Evolutionary conservation across 2,888 invertebrate species (phyloP).

Genomic region (Dermolepida albohirtum): DNA sequence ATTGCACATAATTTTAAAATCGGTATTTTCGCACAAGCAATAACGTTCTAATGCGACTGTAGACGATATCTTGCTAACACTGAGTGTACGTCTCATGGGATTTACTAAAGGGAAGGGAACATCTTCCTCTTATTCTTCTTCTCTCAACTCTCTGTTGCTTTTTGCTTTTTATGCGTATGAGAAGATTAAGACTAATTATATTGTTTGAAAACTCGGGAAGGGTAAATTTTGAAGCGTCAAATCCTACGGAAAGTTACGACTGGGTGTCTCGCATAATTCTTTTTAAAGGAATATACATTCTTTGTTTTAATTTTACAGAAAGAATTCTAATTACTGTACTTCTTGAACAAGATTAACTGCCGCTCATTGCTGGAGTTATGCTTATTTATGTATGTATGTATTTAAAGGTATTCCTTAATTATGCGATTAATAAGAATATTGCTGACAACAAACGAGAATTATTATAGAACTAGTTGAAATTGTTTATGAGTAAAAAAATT

Average conservation of each 20-base stretch:
- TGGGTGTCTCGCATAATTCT: constrained; percentile 46
- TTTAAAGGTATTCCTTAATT: too few relatives aligned
- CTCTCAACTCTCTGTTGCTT: constrained; percentile 44
- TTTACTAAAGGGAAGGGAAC: not conserved
- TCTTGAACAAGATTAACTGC: constrained; percentile 44
- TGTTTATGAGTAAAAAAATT: too few relatives aligned
- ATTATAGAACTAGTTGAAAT: too few relatives aligned
- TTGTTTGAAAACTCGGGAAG: constrained; percentile 48
- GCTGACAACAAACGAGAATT: too few relatives aligned
- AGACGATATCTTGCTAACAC: too few relatives aligned
- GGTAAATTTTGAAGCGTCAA: constrained; percentile 45
- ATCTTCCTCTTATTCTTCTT: too few relatives aligned
- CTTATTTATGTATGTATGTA: too few relatives aligned
- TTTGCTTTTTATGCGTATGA: constrained; percentile 48
- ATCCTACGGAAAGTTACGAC: constrained; percentile 45
- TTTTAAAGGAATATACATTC: constrained; percentile 39
- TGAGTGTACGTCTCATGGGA: constrained; percentile 45
- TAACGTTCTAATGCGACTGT: too few relatives aligned
- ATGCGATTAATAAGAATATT: too few relatives aligned
- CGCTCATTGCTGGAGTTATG: too few relatives aligned
- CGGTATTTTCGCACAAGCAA: too few relatives aligned
- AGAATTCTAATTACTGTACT: constrained; percentile 46
- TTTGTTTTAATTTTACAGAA: constrained; percentile 44
- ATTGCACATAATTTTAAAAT: too few relatives aligned
- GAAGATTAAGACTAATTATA: constrained; percentile 51